Percentiles rank a stretch among this genome's conserved stretches.
These are phyloP conservation scores for Ovibos moschatus DNA, from an alignment of 2,113 vertebrate species.

Conservation along the genomic window DNA sequence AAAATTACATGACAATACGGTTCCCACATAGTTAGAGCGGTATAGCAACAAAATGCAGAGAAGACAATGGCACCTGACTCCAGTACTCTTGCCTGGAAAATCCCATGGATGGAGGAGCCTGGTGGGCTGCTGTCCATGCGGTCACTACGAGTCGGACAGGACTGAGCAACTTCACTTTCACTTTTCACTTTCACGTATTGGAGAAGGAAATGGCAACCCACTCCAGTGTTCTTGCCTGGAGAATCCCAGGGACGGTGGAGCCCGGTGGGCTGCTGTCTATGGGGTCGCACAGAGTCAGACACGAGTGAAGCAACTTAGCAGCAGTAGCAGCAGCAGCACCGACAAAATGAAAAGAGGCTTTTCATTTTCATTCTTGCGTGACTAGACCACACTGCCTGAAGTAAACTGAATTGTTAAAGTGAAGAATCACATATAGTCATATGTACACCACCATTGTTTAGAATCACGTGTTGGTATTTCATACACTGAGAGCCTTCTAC, in stretches of 20 bases:
- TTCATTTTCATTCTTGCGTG: background rate
- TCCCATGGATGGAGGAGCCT: too few species aligned
- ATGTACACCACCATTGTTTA: background rate
- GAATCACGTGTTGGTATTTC: background rate
- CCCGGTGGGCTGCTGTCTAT: accelerated
- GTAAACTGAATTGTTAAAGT: background rate
- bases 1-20: background rate
- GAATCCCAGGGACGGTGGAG: accelerated
- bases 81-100: too few species aligned
- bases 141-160: too few species aligned
- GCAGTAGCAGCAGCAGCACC: too few species aligned
- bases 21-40: background rate
- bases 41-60: background rate
- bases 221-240: too few species aligned
- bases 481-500: background rate
- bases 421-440: background rate
- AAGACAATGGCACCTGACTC: too few species aligned
- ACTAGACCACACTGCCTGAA: background rate
- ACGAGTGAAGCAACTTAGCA: too few species aligned
- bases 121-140: too few species aligned
- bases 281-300: too few species aligned
- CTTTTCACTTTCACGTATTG: too few species aligned
- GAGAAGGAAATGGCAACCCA: too few species aligned
- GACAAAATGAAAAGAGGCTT: background rate
- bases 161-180: too few species aligned